Evolutionary conservation across 1,140 invertebrate species (phyloP).

Genomic region (Drosophila funebris): DNA sequence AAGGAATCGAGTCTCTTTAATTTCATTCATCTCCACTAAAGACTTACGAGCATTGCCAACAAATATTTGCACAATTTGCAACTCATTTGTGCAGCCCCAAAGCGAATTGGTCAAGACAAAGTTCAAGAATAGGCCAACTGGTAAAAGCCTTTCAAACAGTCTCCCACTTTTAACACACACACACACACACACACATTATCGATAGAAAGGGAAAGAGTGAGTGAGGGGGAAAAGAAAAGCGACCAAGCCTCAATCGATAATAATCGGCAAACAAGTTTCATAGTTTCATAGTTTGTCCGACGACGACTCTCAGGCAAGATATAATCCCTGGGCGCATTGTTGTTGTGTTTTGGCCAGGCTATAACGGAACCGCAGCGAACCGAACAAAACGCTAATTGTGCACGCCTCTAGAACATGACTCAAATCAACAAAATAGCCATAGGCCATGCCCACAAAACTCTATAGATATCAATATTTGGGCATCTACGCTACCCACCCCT

Average conservation of each 20-base stretch:
- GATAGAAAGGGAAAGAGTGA: conserved; percentile 18
- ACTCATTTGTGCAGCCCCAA: conserved; percentile 39
- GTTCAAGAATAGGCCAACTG: conserved; percentile 55
- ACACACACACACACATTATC: conserved; percentile 38
- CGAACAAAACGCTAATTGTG: conserved; percentile 77
- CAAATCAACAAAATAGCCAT: conserved; percentile 67
- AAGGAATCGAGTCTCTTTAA: neutral
- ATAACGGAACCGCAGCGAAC: conserved; percentile 67
- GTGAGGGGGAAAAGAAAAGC: conserved; percentile 41
- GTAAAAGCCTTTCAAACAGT: conserved; percentile 50
- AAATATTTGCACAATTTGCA: conserved; percentile 35
- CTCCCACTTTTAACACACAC: conserved; percentile 30
- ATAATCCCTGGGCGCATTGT: conserved; percentile 75
- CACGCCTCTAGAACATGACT: conserved; percentile 79
- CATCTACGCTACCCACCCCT: conserved; percentile 37
- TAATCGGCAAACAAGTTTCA: conserved; percentile 74
- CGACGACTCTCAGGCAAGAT: too few relatives aligned
- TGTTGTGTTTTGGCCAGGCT: conserved; percentile 24
- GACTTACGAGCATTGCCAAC: conserved; percentile 21
- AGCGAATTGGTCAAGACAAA: conserved; percentile 22
- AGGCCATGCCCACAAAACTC: conserved; percentile 45
- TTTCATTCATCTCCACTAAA: neutral
- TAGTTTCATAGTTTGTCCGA: conserved; percentile 46
- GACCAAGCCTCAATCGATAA: conserved; percentile 61
- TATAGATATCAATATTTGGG: conserved; percentile 75